A percentile compares a stretch with the other conserved stretches of the same genome.
phyloP scores from a whole-genome alignment of 2,888 invertebrate species.

The Phaedon cochleariae region DNA sequence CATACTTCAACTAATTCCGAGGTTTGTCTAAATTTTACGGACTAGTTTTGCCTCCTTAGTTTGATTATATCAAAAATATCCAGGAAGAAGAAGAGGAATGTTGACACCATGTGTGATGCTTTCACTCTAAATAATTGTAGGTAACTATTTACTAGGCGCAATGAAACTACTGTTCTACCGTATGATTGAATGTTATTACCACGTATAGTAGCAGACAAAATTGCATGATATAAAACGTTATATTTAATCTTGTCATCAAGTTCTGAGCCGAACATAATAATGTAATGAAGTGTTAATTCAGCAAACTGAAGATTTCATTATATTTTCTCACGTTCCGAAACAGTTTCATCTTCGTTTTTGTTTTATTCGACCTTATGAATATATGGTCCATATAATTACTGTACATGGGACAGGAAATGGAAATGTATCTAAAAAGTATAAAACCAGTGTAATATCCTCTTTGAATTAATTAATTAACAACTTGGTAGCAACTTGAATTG shows the following conservation, averaged over 20 bases:
- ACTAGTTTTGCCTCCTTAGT: no score
- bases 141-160: not conserved
- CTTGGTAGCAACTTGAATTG: no score
- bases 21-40: no score
- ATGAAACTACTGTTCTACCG: not conserved
- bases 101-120: not conserved
- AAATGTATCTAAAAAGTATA: constrained; percentile 29
- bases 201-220: not conserved
- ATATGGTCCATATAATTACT: constrained; percentile 39
- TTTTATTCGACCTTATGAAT: constrained; percentile 37
- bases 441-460: not conserved
- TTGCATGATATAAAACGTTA: not conserved
- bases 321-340: constrained; percentile 42
- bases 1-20: no score
- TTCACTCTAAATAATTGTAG: not conserved
- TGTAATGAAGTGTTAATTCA: constrained; percentile 32
- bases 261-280: constrained; percentile 18
- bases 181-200: not conserved
- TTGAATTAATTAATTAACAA: not conserved
- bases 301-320: constrained; percentile 30
- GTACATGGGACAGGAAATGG: constrained; percentile 36
- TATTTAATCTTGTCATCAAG: constrained; percentile 16
- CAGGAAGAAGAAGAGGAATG: no score
- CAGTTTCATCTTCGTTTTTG: constrained; percentile 37
- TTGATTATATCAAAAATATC: no score